A percentile compares a stretch with the other conserved stretches of the same genome.
These are phyloP conservation scores for Silurus meridionalis DNA, from an alignment of 2,113 vertebrate species.

Conservation along the genomic window DNA sequence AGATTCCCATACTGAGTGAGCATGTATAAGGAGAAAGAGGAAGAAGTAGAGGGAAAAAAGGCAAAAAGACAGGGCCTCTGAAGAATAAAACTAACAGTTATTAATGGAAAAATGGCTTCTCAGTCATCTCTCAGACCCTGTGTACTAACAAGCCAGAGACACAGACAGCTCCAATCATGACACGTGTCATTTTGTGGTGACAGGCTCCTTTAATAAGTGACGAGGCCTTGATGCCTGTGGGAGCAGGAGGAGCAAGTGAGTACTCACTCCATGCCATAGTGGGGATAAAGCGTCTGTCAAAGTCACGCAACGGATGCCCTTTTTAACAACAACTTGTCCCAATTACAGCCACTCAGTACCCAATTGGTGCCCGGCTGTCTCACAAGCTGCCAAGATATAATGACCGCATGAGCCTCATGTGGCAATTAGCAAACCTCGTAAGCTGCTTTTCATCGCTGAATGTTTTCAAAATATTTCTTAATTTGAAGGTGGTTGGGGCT, in stretches of 20 bases:
- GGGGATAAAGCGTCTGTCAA: constrained; percentile 66
- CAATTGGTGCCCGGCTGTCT: constrained; percentile 56
- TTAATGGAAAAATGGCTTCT: constrained; percentile 74
- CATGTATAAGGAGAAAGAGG: background rate
- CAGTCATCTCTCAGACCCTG: constrained; percentile 76
- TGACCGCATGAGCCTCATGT: constrained; percentile 56
- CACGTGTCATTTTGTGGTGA: constrained; percentile 92
- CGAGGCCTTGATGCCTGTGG: constrained; percentile 77
- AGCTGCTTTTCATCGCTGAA: constrained; percentile 66
- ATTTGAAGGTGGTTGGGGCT: constrained; percentile 52
- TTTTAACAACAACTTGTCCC: constrained; percentile 70
- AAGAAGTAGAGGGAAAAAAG: constrained; percentile 64
- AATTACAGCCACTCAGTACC: constrained; percentile 71
- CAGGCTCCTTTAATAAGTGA: constrained; percentile 84
- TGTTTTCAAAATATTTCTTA: constrained; percentile 73
- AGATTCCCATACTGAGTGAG: constrained; percentile 45
- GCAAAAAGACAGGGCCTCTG: constrained; percentile 76
- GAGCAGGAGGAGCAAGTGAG: constrained; percentile 60
- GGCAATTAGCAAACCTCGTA: constrained; percentile 66
- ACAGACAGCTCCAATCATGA: constrained; percentile 87
- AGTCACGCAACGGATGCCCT: constrained; percentile 65
- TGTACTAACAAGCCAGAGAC: constrained; percentile 83
- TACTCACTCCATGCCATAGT: constrained; percentile 58
- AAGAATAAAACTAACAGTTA: constrained; percentile 91
- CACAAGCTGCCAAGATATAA: constrained; percentile 62